These are phyloP conservation scores for Habrosyne pyritoides DNA, from an alignment of 2,888 invertebrate genomes.

Conservation along the genomic window DNA sequence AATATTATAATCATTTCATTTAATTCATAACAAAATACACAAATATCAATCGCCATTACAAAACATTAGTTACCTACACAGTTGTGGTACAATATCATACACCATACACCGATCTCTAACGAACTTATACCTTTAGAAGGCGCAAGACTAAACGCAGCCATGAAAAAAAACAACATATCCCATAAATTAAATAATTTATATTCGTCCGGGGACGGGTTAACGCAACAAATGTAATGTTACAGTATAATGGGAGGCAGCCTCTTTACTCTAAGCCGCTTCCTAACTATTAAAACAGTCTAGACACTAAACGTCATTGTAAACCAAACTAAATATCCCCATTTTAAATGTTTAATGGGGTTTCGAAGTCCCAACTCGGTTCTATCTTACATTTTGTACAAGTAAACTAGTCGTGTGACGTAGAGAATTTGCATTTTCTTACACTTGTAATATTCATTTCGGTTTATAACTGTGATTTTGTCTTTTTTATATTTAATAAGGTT, in stretches of 20 bases:
- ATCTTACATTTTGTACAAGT: conserved; percentile 37
- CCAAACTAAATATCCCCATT: conserved; percentile 69
- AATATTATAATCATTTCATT: too few species aligned
- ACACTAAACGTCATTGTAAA: conserved; percentile 77
- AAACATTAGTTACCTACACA: conserved; percentile 40
- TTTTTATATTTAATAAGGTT: not conserved
- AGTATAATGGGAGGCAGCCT: conserved; percentile 45
- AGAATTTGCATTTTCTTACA: not conserved
- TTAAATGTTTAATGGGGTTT: conserved; percentile 65
- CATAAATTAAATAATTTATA: conserved; percentile 78
- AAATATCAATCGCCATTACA: conserved; percentile 50
- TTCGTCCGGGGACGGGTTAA: conserved; percentile 57
- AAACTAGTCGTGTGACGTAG: conserved; percentile 14
- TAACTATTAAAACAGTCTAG: conserved; percentile 73
- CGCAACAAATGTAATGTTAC: conserved; percentile 51
- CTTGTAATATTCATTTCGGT: not conserved
- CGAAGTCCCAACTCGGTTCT: conserved; percentile 39
- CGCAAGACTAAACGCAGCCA: conserved; percentile 16
- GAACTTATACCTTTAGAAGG: conserved; percentile 8
- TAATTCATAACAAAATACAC: too few species aligned
- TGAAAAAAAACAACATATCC: conserved; percentile 43
- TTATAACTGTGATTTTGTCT: conserved; percentile 3
- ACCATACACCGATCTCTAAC: not conserved
- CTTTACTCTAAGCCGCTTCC: conserved; percentile 72
- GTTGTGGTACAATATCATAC: too few species aligned